A percentile compares a stretch with the other conserved stretches of the same genome.
Conservation (phyloP, 2,797 vertebrate genomes). For the Rallus crepitans region DNA sequence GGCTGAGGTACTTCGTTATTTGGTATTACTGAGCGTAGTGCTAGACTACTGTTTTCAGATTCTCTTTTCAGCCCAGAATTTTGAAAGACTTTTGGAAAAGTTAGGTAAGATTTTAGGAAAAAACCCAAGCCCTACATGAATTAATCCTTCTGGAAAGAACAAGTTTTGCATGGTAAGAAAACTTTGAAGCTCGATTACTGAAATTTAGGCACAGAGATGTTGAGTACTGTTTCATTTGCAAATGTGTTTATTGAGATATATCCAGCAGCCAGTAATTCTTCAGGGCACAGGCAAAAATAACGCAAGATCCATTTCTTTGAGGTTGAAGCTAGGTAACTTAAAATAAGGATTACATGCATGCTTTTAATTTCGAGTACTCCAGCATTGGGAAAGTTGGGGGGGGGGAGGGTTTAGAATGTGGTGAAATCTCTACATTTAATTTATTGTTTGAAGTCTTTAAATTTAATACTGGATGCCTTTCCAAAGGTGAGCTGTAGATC, state of each 20-base stretch:
- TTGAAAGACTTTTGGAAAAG: neutral
- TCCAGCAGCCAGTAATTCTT: neutral
- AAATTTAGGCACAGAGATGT: neutral
- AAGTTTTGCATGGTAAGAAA: neutral
- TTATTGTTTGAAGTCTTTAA: neutral
- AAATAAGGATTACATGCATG: neutral
- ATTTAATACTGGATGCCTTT: neutral
- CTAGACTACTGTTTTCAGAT: constrained; percentile 30
- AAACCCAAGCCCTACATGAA: neutral
- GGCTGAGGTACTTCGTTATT: neutral
- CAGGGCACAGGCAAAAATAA: neutral
- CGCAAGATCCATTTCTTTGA: neutral
- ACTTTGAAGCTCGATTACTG: neutral
- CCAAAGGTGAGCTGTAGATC: neutral
- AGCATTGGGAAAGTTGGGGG: neutral
- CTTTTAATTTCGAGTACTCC: neutral
- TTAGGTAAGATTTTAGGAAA: neutral
- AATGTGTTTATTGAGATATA: neutral
- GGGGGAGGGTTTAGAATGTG: neutral
- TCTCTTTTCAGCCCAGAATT: neutral
- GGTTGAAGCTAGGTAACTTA: neutral
- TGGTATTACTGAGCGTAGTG: neutral
- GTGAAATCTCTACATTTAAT: neutral
- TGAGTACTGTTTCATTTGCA: neutral
- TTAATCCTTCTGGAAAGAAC: neutral